phyloP scores from a whole-genome alignment of 2,797 vertebrate species.

The Acropternis orthonyx region DNA sequence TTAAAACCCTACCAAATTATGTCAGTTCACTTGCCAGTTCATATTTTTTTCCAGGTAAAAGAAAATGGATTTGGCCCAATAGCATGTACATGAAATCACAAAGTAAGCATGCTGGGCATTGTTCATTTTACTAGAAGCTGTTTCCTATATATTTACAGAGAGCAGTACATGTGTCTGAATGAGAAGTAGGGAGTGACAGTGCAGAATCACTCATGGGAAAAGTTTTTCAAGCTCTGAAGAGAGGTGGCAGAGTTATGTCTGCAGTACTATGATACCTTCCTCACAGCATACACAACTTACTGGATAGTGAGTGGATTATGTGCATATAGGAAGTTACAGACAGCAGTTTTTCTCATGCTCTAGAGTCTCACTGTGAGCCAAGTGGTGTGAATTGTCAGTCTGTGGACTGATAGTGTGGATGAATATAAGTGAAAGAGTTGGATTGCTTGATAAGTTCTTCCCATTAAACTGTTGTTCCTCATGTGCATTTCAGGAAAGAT shows the following conservation, averaged over 20 bases:
- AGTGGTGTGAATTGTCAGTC: conserved; percentile 1
- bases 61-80: not conserved
- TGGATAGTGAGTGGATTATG: not conserved
- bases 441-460: not conserved
- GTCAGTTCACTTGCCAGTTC: not conserved
- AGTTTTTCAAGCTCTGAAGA: not conserved
- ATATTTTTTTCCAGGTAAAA: not conserved
- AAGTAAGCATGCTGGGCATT: not conserved
- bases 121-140: conserved; percentile 5
- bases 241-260: not conserved
- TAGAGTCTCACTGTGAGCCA: not conserved
- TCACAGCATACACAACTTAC: not conserved
- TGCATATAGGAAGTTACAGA: conserved; percentile 4
- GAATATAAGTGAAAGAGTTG: not conserved
- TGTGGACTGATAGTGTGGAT: not conserved
- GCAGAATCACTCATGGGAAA: not conserved
- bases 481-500: not conserved
- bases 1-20: not conserved
- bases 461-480: not conserved
- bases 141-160: not conserved
- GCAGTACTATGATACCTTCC: not conserved
- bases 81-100: not conserved
- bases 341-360: conserved; percentile 9
- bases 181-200: not conserved
- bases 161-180: not conserved